A percentile compares a stretch with the other conserved stretches of the same genome.
These are phyloP conservation scores for Hydroisotoma schaefferi DNA, from an alignment of 2,888 invertebrate genomes.

Conservation along the genomic window DNA sequence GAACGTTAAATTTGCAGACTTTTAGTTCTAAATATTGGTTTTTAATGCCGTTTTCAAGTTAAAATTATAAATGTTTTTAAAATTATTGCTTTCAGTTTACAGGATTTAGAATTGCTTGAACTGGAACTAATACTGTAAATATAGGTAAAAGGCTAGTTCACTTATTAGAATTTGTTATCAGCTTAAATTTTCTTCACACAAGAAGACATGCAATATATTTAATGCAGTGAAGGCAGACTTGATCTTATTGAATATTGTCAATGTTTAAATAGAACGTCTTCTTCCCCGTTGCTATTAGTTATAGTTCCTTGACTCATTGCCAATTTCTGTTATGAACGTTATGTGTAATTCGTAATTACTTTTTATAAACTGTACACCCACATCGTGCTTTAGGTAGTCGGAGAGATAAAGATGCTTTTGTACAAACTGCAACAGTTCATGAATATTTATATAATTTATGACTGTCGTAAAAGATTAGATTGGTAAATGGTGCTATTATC, in stretches of 20 bases:
- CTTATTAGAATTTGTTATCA: background rate
- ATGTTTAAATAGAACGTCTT: background rate
- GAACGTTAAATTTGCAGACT: no score
- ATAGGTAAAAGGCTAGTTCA: no score
- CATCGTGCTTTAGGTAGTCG: background rate
- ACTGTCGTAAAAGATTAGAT: background rate
- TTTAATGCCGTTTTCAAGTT: no score
- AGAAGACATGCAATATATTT: background rate
- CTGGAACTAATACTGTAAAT: no score
- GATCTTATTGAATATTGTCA: no score
- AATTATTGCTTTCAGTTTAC: no score
- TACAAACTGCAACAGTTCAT: background rate
- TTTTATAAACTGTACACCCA: background rate
- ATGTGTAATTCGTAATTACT: conserved; percentile 2
- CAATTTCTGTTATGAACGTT: background rate
- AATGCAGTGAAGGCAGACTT: no score
- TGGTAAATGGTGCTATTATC: no score
- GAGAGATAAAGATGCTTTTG: background rate
- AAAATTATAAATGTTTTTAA: no score
- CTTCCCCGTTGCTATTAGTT: background rate
- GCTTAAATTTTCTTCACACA: background rate
- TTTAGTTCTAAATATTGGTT: no score
- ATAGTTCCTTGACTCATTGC: background rate
- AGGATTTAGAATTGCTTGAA: no score
- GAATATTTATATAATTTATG: background rate